Base-by-base conservation (phyloP, 2,888 invertebrate genomes). In the Trimorus sp. region DNA sequence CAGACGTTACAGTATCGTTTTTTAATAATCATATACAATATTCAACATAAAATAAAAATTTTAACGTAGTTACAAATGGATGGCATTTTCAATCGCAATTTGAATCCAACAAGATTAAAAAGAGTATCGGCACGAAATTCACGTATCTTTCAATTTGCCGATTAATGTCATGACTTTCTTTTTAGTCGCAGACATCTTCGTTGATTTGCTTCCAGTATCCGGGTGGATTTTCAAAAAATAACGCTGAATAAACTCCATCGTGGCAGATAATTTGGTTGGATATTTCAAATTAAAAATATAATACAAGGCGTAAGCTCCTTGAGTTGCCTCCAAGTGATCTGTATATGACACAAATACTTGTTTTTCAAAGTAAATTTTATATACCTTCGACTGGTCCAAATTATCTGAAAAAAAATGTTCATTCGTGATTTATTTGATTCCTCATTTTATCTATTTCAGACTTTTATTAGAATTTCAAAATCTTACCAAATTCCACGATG, bases 231-330 rank as follows among this genome's bases (percentile, higher is more conserved):
- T 66, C 42, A 66, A 9, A 15, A 66, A 66, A 16, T 54, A 66
- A 12, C 66, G 66, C 26, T 66, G 66, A 0, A 66, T 15, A 15
- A 66, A 66, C 53, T 66, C 66, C 7, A 66, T 15, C 42, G 66
- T 66, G 38, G 54, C 66, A 12, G 42, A 66, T 12, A 66, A 54
- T 66, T 53, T 40, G 0, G 53, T n/a, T 54, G 66, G 66, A 26
- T 54, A 66, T 14, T 54, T 66, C n/a, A 66, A 42, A 66, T 66
- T 66, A 8, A 66, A 54, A 14, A 66, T 66, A 8, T 26, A 66
- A 54, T 42, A 42, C 14, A 66, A n/a, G n/a, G 54, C 53, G 42
- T n/a, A 66, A 6, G 54, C 54, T 2, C 42, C 56, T n/a, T 66
- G 40, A 1, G 36, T 54, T 14, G 66, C 66, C 53, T 66, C 15